phyloP scores from a whole-genome alignment of 2,888 invertebrate genomes.

The Volucella inanis region DNA sequence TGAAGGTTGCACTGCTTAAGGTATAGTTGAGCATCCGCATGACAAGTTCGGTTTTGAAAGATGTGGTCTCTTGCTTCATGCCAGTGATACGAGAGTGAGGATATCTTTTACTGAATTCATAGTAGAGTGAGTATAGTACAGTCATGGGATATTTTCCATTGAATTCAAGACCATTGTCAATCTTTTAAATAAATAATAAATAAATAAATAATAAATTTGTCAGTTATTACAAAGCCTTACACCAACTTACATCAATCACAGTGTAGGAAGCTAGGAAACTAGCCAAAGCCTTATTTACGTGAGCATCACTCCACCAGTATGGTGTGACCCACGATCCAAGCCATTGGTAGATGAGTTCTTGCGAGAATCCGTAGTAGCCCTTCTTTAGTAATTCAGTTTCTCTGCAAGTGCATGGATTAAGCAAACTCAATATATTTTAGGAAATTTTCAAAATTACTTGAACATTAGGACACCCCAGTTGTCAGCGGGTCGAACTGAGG shows the following conservation, averaged over 20 bases:
- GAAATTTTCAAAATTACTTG: slow-evolving; percentile 85
- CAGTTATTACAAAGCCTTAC: background rate
- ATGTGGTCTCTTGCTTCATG: slow-evolving; percentile 88
- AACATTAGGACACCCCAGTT: slow-evolving; percentile 92
- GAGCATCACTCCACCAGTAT: slow-evolving; percentile 90
- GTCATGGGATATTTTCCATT: slow-evolving; percentile 93
- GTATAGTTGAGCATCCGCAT: slow-evolving; percentile 96
- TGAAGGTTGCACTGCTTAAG: slow-evolving; percentile 90
- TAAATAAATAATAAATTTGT: slow-evolving; percentile 5
- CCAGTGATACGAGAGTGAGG: slow-evolving; percentile 91
- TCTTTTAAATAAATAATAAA: slow-evolving; percentile 82
- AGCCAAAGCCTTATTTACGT: slow-evolving; percentile 90
- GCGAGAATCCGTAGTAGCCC: slow-evolving; percentile 87
- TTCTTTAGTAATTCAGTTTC: slow-evolving; percentile 88
- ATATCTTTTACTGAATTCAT: slow-evolving; percentile 91
- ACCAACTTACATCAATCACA: slow-evolving; percentile 86
- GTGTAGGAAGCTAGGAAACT: slow-evolving; percentile 89
- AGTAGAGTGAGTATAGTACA: slow-evolving; percentile 89
- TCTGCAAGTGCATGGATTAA: slow-evolving; percentile 83
- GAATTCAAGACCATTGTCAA: slow-evolving; percentile 88
- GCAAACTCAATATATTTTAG: background rate
- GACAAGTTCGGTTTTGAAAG: slow-evolving; percentile 90
- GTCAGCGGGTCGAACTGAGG: slow-evolving; percentile 89
- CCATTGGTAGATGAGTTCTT: slow-evolving; percentile 92
- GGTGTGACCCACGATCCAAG: slow-evolving; percentile 90